phyloP scores from a whole-genome alignment of 2,888 invertebrate genomes.

The Plemyria rubiginata region DNA sequence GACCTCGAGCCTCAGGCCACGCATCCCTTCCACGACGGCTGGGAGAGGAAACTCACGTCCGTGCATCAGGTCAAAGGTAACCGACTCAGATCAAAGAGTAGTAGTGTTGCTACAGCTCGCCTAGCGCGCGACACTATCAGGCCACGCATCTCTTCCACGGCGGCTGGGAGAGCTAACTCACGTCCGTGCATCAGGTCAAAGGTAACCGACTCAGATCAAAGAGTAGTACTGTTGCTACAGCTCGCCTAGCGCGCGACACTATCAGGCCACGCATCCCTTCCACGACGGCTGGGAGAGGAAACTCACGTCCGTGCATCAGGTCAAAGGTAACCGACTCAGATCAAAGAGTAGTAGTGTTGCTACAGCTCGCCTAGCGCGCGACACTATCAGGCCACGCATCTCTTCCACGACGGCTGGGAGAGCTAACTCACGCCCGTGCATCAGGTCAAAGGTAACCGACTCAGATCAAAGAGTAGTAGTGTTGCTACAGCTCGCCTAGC shows the following conservation, averaged over 20 bases:
- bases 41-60: slow-evolving; percentile 97
- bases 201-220: not conserved
- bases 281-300: slow-evolving; percentile 98
- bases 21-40: slow-evolving; percentile 96
- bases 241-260: too few species aligned
- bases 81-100: not conserved
- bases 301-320: slow-evolving; percentile 88
- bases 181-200: slow-evolving; percentile 75
- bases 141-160: too few species aligned
- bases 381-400: slow-evolving; percentile 94
- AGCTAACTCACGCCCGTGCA: slow-evolving; percentile 96
- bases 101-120: too few species aligned
- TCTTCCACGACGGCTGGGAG: slow-evolving; percentile 99
- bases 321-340: slow-evolving; percentile 68
- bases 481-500: too few species aligned
- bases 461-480: too few species aligned
- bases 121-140: too few species aligned
- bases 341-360: slow-evolving; percentile 88
- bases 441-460: slow-evolving; percentile 80
- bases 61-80: slow-evolving; percentile 99
- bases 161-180: too few species aligned
- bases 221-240: too few species aligned
- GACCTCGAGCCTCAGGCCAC: slow-evolving; percentile 97
- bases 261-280: slow-evolving; percentile 87
- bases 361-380: slow-evolving; percentile 88